These are phyloP conservation scores for Phyllostomus hastatus DNA, from an alignment of 2,113 vertebrate species.

Conservation along the genomic window DNA sequence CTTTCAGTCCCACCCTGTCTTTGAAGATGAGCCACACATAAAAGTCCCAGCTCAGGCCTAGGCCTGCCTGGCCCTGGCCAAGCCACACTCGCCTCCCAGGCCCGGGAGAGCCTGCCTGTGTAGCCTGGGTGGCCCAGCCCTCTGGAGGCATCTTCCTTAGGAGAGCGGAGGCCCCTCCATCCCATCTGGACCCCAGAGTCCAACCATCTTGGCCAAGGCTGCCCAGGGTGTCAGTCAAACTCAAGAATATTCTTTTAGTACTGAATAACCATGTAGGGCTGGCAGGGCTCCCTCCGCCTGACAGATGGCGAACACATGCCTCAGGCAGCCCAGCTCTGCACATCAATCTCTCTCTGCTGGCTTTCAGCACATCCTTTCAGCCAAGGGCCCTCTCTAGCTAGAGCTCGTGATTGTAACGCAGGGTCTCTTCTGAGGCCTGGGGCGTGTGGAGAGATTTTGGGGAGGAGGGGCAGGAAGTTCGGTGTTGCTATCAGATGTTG, in stretches of 20 bases:
- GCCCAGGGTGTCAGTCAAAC: conserved; percentile 77
- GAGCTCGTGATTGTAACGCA: not conserved
- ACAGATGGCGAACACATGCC: conserved; percentile 81
- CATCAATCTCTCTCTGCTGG: conserved; percentile 76
- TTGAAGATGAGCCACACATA: conserved; percentile 67
- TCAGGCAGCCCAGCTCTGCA: conserved; percentile 44
- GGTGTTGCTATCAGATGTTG: not conserved
- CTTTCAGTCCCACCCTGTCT: conserved; percentile 47
- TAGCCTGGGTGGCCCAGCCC: conserved; percentile 78
- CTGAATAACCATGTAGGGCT: conserved; percentile 74
- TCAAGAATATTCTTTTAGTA: conserved; percentile 78
- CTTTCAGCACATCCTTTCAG: conserved; percentile 73
- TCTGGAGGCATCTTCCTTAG: conserved; percentile 68
- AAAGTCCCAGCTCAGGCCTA: conserved; percentile 63
- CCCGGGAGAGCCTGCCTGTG: conserved; percentile 28
- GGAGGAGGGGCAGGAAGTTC: not conserved
- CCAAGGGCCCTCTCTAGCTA: conserved; percentile 57
- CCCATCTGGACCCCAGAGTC: conserved; percentile 79
- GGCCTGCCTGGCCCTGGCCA: conserved; percentile 67
- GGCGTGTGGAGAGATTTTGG: not conserved
- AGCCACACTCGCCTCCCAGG: conserved; percentile 63
- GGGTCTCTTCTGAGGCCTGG: not conserved
- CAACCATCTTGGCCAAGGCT: conserved; percentile 69
- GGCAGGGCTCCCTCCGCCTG: conserved; percentile 67
- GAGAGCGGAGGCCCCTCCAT: conserved; percentile 61